Evolutionary conservation across 2,888 invertebrate genomes (phyloP), one percentile per base, ranked within the genome.

Genomic region (Ochropleura leucogaster): DNA sequence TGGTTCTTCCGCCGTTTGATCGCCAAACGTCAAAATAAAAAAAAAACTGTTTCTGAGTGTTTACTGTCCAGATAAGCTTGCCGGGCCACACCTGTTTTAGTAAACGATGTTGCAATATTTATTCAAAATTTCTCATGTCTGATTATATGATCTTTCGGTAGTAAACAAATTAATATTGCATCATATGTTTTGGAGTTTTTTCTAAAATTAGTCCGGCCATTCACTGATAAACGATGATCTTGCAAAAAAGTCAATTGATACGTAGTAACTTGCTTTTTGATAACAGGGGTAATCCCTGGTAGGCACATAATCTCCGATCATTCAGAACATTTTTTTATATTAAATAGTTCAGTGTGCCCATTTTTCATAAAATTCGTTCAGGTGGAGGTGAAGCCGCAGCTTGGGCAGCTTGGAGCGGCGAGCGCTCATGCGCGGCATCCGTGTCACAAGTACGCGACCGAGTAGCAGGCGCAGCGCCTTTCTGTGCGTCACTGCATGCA

Each of bases 401-500:
- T 4, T 96, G 96, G 96, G 91, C 93, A 8, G 95, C 94, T 8
- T 96, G 96, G 96, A 94, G 95, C 83, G 96, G 95, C 0, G 94
- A 93, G 80, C 93, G 95, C 0, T 87, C 93, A 4, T 80, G 89
- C 75, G 91, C 94, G 72, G 92, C 93, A 60, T 76, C 77, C 49
- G 83, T 82, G 73, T 91, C 91, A 70, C 96, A 93, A 75, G 87
- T 93, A 83, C 95, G 88, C 75, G 95, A 90, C 86, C 92, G 90
- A 72, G 92, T 91, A 65, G 90, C 84, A 91, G 92, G 67, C 51
- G 91, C 90, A 74, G 95, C 97, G 20, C 97, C 97, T 53, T 98
- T 98, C 90, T 97, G 98, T n/a, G 97, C 97, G 3, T 94, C 98
- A 6, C 91, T 98, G 10, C 97, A 97, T 88, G 98, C 97, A 0